Conservation (phyloP, 2,797 vertebrate genomes). For the Notolabrus celidotus region DNA sequence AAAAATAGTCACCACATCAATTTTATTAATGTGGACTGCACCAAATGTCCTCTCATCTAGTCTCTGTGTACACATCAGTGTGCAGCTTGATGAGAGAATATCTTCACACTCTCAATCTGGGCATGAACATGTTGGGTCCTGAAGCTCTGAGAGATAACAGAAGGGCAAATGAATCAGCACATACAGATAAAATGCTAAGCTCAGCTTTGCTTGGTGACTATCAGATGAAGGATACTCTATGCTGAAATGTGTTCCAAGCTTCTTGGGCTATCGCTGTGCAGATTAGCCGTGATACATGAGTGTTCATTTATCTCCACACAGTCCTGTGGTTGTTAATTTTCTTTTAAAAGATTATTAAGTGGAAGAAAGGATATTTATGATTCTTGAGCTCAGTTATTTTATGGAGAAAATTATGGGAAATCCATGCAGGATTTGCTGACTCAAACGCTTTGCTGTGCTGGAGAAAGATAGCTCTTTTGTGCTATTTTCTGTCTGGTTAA, state of each 20-base stretch:
- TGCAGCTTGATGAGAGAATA: neutral
- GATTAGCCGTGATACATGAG: neutral
- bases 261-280: conserved; percentile 1
- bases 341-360: conserved; percentile 14
- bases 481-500: conserved; percentile 36
- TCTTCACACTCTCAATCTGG: neutral
- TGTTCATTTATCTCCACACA: conserved; percentile 6
- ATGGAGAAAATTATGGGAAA: conserved; percentile 15
- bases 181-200: conserved; percentile 21
- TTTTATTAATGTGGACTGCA: neutral
- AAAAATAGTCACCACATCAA: neutral
- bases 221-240: neutral
- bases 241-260: conserved; percentile 1
- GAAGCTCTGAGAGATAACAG: neutral
- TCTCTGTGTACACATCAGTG: neutral
- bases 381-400: conserved; percentile 13
- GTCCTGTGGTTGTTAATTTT: conserved; percentile 2
- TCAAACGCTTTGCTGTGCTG: conserved; percentile 19
- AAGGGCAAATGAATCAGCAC: conserved; percentile 14
- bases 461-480: conserved; percentile 21
- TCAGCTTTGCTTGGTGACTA: neutral
- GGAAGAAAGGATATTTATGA: conserved; percentile 6
- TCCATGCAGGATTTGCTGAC: conserved; percentile 36
- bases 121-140: conserved; percentile 1
- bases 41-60: neutral